Percentiles rank a stretch among this genome's conserved stretches.
Evolutionary conservation across 2,888 invertebrate genomes (phyloP).

Genomic region (Eretmocerus hayati): DNA sequence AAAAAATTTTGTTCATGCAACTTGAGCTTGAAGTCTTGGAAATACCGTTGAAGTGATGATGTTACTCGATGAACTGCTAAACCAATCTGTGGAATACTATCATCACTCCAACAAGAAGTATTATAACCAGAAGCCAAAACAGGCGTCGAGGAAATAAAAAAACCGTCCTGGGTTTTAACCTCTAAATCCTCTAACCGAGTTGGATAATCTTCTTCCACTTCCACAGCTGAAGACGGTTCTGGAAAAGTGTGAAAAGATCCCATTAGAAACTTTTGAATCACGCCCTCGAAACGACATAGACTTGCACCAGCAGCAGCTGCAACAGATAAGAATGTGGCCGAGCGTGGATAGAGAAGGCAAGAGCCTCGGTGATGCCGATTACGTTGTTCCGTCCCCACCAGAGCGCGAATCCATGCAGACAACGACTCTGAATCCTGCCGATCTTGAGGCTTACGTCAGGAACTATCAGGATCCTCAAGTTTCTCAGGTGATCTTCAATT

Average conservation of each 20-base stretch:
- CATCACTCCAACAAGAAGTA: too few species aligned
- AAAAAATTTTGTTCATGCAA: too few species aligned
- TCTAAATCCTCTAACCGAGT: too few species aligned
- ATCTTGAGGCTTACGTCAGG: conserved; percentile 64
- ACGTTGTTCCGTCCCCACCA: conserved; percentile 64
- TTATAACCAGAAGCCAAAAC: too few species aligned
- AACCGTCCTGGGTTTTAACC: too few species aligned
- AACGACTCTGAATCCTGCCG: conserved; percentile 56
- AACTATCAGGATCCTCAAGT: conserved; percentile 52
- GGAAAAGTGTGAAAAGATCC: conserved; percentile 61
- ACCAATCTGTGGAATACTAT: not conserved
- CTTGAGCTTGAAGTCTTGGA: too few species aligned
- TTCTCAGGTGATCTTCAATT: conserved; percentile 33
- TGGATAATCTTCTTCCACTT: too few species aligned
- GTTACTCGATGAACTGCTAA: not conserved
- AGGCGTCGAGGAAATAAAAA: too few species aligned
- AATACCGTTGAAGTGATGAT: not conserved
- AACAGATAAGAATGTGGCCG: conserved; percentile 48
- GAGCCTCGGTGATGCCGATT: conserved; percentile 56
- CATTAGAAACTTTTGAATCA: conserved; percentile 53
- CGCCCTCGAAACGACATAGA: conserved; percentile 35
- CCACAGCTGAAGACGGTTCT: conserved; percentile 61
- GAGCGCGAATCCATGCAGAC: conserved; percentile 53
- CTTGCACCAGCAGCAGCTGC: conserved; percentile 33
- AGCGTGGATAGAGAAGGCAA: conserved; percentile 60